Percentiles rank a stretch among this genome's conserved stretches.
phyloP scores from a whole-genome alignment of 1,140 invertebrate genomes.

The Scaptodrosophila lebanonensis region DNA sequence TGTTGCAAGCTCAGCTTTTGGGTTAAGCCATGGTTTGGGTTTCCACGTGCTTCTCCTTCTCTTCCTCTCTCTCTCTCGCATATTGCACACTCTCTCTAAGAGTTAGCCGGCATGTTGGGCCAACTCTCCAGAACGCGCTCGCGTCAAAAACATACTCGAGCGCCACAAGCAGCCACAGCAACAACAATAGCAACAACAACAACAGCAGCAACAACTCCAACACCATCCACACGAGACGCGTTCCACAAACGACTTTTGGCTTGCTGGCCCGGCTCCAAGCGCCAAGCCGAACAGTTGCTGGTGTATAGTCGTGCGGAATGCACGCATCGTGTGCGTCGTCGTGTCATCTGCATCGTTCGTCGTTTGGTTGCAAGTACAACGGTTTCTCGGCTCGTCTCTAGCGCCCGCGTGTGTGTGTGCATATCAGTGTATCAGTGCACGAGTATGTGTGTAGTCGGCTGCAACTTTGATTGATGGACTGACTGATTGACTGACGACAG shows the following conservation, averaged over 20 bases:
- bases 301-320: slow-evolving; percentile 48
- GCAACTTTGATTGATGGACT: slow-evolving; percentile 59
- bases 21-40: too few relatives aligned
- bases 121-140: too few relatives aligned
- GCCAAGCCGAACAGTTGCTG: slow-evolving; percentile 48
- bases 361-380: slow-evolving; percentile 45
- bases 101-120: too few relatives aligned
- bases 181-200: slow-evolving; percentile 34
- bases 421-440: too few relatives aligned
- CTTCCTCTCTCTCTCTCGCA: too few relatives aligned
- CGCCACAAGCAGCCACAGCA: slow-evolving; percentile 16
- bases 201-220: slow-evolving; percentile 44
- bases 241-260: slow-evolving; percentile 16
- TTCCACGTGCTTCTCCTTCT: too few relatives aligned
- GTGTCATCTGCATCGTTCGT: slow-evolving; percentile 21
- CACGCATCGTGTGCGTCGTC: slow-evolving; percentile 31
- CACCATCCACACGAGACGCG: slow-evolving; percentile 33
- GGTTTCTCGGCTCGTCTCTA: slow-evolving; percentile 41
- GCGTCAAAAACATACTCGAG: slow-evolving; percentile 47
- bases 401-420: too few relatives aligned
- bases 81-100: too few relatives aligned
- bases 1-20: too few relatives aligned
- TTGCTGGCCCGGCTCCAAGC: slow-evolving; percentile 35
- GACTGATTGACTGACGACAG: background rate
- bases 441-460: slow-evolving; percentile 34